These are phyloP conservation scores for Trogon melanurus DNA, from an alignment of 2,113 vertebrate species.

Conservation along the genomic window DNA sequence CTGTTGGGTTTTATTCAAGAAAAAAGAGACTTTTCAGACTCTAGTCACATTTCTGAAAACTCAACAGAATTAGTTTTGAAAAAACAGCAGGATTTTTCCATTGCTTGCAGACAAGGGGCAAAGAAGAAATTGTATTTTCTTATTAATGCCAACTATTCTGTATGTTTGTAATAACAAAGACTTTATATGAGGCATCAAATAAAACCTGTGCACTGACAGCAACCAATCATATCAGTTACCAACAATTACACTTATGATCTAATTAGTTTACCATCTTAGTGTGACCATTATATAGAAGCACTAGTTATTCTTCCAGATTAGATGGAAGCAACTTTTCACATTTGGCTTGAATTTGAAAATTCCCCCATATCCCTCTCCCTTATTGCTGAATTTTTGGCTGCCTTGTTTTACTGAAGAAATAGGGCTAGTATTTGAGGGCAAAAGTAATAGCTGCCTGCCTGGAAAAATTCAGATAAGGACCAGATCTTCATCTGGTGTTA, in stretches of 20 bases:
- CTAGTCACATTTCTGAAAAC: not conserved
- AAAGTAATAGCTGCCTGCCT: slow-evolving; percentile 39
- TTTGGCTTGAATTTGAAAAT: not conserved
- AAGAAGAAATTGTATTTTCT: not conserved
- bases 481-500: slow-evolving; percentile 60
- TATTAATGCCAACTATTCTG: not conserved
- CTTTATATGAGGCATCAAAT: not conserved
- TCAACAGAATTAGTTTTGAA: not conserved
- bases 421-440: slow-evolving; percentile 21
- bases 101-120: not conserved
- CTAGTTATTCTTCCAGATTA: not conserved
- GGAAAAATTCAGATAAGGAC: slow-evolving; percentile 55
- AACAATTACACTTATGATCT: not conserved
- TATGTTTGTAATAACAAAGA: not conserved
- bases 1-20: not conserved
- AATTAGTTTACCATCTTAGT: not conserved
- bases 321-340: not conserved
- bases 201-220: not conserved
- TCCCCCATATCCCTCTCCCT: not conserved
- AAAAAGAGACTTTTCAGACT: not conserved
- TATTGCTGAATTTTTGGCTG: slow-evolving; percentile 33
- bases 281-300: not conserved
- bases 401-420: slow-evolving; percentile 20
- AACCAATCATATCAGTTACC: not conserved
- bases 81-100: not conserved